Evolutionary conservation across 2,797 vertebrate species (phyloP), one percentile per base, ranked within the genome.

Genomic region (Thalassophryne amazonica): DNA sequence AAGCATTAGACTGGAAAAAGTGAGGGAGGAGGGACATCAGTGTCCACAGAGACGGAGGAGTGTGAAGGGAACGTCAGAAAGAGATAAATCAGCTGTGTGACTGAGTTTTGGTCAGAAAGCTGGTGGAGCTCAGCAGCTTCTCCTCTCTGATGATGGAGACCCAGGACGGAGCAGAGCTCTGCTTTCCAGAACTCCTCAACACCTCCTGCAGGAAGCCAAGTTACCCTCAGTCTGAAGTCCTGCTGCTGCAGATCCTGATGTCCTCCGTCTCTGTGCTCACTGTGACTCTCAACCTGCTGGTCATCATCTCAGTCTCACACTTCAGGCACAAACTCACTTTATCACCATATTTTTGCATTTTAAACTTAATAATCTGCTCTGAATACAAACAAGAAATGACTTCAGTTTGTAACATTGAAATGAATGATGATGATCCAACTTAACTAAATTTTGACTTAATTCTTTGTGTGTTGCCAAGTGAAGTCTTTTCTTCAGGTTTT

Each of bases 231-330:
- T 13, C 41, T 1, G 16, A 49, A 17, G 3, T 11, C 16, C 6
- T 43, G 2, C 9, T 59, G 3, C 28, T 8, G 3, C 5, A 3
- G 1, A 3, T 27, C 2, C 4, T 37, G 4, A 19, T 80, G 15
- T 57, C 45, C 20, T 49, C 22, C 9, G 4, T 63, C 41, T 74
- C 75, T 24, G 3, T 56, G 1, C 14, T 86, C 59, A 90, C 86
- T 0, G 5, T 87, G 8, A 54, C 71, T 10, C 87, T 88, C 6
- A 92, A 91, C 30, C 68, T 88, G 19, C 58, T 84, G 4, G 23
- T 92, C 67, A 87, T 90, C 0, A 8, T 88, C 65, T 89, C 88
- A 21, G 70, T 90, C 49, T 88, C 52, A 0, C 86, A 84, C 69
- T 92, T 92, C 72, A 76, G 72, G 67, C 40, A 70, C 12, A 5